Evolutionary conservation across 2,888 invertebrate genomes (phyloP), one percentile per base, ranked within the genome.

Genomic region (Leptopilina myrica): DNA sequence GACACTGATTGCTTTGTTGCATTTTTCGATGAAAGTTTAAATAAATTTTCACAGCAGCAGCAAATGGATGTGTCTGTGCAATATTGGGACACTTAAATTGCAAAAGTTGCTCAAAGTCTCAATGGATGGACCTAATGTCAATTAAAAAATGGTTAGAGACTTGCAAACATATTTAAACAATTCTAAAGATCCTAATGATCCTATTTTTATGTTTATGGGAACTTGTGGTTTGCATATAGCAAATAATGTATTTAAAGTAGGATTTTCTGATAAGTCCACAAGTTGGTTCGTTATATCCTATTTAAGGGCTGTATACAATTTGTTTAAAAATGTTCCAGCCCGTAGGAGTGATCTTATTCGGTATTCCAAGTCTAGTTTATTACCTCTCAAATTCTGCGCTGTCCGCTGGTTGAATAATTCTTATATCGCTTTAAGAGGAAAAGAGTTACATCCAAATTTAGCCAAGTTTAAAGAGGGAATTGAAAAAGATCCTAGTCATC

Each of bases 1-100:
- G 76, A 59, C 6, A 78, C 79, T 77, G 64, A 64, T 20, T 75
- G 80, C 53, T 56, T 82, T 62, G 82, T 82, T 1, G 78, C 82
- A 69, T 83, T 81, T 12, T 86, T 86, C 77, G 85, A 85, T 56
- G 85, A 85, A 76, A 81, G 79, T 12, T 78, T 86, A 1, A 87
- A 86, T 69, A 84, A 86, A 78, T 75, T 86, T 26, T 59, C 81
- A 33, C 82, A 85, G 64, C 81, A 78, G 46, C 76, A 79, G 43
- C 86, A 87, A 80, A 89, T 88, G 86, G 87, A 88, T 73, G 33
- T 87, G 15, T 77, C 81, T 64, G 79, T 89, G 2, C 79, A 86
- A 67, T 87, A 80, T 75, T 88, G 85, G 86, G 78, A 85, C 64
- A 12, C n/a, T 84, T 11, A 80, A 81, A 69, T 11, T 80, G 3